These are phyloP conservation scores for Oscheius sp. DNA, from an alignment of 2,888 invertebrate genomes.

Conservation along the genomic window DNA sequence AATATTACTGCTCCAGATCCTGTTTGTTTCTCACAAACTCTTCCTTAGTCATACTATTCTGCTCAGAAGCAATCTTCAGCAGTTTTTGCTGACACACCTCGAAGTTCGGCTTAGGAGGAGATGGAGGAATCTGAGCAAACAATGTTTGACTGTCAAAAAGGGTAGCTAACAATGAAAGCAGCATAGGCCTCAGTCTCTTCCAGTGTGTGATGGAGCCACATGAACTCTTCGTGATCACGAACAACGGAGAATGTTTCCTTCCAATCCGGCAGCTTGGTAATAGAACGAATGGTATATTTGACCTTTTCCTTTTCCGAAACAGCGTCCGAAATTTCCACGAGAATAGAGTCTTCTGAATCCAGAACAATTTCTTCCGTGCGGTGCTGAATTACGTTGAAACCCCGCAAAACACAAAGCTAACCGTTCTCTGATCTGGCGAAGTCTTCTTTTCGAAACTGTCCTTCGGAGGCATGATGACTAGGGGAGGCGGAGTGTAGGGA, in stretches of 20 bases:
- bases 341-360: slow-evolving; percentile 55
- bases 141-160: not conserved
- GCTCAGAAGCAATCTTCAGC: slow-evolving; percentile 95
- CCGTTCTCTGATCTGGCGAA: too few relatives aligned
- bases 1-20: slow-evolving; percentile 84
- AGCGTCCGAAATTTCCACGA: slow-evolving; percentile 97
- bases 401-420: too few relatives aligned
- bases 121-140: slow-evolving; percentile 77
- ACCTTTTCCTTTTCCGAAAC: slow-evolving; percentile 95
- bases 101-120: slow-evolving; percentile 88
- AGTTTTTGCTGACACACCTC: slow-evolving; percentile 97
- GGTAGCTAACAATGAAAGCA: slow-evolving; percentile 89
- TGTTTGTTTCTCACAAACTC: slow-evolving; percentile 99
- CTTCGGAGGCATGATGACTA: too few relatives aligned
- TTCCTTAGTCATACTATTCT: slow-evolving; percentile 97
- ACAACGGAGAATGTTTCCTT: slow-evolving; percentile 91
- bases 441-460: too few relatives aligned
- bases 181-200: slow-evolving; percentile 96
- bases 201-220: slow-evolving; percentile 96
- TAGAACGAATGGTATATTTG: slow-evolving; percentile 97
- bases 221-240: slow-evolving; percentile 97
- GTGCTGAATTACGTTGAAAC: slow-evolving; percentile 48
- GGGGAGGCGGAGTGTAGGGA: too few relatives aligned
- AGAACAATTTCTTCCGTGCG: slow-evolving; percentile 67
- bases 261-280: slow-evolving; percentile 81